phyloP scores from a whole-genome alignment of 2,113 vertebrate species.

The Urocolius indicus region DNA sequence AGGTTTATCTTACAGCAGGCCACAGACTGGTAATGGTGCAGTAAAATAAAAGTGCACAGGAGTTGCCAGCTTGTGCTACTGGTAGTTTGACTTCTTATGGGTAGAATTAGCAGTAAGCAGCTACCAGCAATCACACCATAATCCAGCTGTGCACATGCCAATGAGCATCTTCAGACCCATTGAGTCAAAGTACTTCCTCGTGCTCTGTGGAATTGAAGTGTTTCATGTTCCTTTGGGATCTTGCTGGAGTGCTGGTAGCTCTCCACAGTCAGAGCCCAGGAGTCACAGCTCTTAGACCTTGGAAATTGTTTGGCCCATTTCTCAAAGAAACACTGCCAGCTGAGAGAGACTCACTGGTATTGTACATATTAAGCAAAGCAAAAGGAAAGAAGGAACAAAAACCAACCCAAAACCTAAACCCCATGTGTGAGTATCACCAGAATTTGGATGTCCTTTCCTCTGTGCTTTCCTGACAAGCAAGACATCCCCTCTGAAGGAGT shows the following conservation, averaged over 20 bases:
- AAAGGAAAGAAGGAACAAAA: rapidly evolving
- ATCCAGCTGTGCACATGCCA: not conserved
- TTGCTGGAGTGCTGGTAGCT: not conserved
- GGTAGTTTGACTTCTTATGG: not conserved
- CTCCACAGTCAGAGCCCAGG: not conserved
- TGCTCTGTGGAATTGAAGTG: not conserved
- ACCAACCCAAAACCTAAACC: too few relatives aligned
- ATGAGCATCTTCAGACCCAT: too few relatives aligned
- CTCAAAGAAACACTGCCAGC: not conserved
- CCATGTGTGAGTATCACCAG: not conserved
- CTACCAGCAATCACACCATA: not conserved
- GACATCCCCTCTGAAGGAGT: not conserved
- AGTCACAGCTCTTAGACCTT: not conserved
- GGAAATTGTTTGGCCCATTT: not conserved
- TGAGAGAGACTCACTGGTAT: not conserved
- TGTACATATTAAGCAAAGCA: not conserved
- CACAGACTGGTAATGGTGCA: rapidly evolving
- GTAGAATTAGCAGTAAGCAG: not conserved
- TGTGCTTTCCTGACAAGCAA: not conserved
- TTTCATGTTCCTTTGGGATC: not conserved
- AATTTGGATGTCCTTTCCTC: not conserved
- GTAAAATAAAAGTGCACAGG: not conserved
- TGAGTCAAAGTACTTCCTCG: not conserved
- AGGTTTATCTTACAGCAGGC: not conserved
- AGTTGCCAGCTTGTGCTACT: not conserved